Evolutionary conservation across 1,140 invertebrate species (phyloP), one percentile per base, ranked within the genome.

Genomic region (Lasaia peninsularis): DNA sequence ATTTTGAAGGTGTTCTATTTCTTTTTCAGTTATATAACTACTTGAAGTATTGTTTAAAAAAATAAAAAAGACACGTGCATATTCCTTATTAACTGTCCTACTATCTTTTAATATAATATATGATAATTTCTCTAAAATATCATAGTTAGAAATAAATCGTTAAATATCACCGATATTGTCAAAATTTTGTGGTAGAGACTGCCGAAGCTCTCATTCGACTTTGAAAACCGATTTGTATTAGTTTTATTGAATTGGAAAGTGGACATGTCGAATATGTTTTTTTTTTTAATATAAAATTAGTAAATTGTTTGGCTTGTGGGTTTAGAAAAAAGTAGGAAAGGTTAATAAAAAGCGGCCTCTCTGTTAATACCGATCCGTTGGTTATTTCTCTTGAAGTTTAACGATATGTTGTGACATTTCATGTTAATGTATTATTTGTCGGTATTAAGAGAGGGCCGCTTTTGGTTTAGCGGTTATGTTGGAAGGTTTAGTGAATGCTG

Each of bases 371-470:
- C 65, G 62, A 55, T 18, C 55, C 65, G 75, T 80, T 84, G 76
- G 84, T 87, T 87, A 73, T 83, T 83, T 85, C 65, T 80, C 74
- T 80, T 70, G 80, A 70, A 84, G 73, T 76, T 87, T 84, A 80
- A 87, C 71, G 64, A 75, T 77, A 70, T 76, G 74, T 82, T 85
- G 71, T 78, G 64, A 75, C 65, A 75, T 80, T 75, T 75, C 71
- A 78, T 80, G 80, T 86, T 83, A 63, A 11, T 78, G 70, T 77
- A 79, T 76, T 78, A 52, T 72, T 52, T 53, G 40, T 62, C 69
- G 52, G 60, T 12, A 31, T 55, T 55, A 55, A 55, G 53, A 63
- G 53, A 48, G 54, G 56, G 16, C 18, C 8, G 56, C 52, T 28
- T 50, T 55, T 60, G 61, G 56, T 37, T 52, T 56, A 53, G 66